Conservation (phyloP, 2,113 vertebrate species). For the Indicator indicator region DNA sequence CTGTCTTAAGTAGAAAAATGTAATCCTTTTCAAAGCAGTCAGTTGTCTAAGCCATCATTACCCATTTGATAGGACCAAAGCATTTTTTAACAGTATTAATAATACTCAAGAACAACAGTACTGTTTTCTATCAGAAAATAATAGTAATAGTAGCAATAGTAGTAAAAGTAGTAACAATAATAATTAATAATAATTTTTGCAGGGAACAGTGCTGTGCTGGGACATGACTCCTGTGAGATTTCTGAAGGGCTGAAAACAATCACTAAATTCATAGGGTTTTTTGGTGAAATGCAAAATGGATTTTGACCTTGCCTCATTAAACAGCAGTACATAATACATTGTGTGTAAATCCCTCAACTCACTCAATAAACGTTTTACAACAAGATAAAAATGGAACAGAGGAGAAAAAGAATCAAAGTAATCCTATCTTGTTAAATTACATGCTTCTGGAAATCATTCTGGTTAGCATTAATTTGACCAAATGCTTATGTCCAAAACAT, state of each 20-base stretch:
- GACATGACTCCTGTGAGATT: not conserved
- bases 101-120: not conserved
- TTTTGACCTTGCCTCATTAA: slow-evolving; percentile 48
- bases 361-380: not conserved
- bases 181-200: not conserved
- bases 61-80: not conserved
- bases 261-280: not conserved
- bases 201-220: not conserved
- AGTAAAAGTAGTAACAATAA: too few relatives aligned
- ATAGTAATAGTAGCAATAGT: not conserved
- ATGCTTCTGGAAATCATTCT: not conserved
- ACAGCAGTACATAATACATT: not conserved
- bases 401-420: not conserved
- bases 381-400: not conserved
- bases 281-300: slow-evolving; percentile 14
- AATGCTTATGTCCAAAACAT: not conserved
- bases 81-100: not conserved
- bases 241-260: slow-evolving; percentile 18
- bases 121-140: not conserved
- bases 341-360: not conserved
- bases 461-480: not conserved
- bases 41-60: not conserved
- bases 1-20: not conserved
- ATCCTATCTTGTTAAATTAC: not conserved
- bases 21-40: not conserved